phyloP scores from a whole-genome alignment of 2,888 invertebrate genomes.

The Corythucha ciliata region DNA sequence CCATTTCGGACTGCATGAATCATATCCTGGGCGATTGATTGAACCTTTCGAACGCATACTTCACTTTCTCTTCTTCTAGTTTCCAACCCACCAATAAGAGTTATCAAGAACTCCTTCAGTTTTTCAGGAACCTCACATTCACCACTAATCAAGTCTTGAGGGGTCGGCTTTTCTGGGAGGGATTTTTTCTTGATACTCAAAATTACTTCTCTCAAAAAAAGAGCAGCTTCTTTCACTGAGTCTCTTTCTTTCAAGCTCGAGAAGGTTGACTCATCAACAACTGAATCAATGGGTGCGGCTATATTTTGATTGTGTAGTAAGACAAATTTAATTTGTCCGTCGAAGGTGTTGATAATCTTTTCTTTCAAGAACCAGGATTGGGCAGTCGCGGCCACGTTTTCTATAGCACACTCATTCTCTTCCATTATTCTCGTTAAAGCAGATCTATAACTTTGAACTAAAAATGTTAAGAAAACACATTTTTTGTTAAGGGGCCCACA shows the following conservation, averaged over 20 bases:
- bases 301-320: no score
- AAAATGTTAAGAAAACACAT: no score
- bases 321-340: no score
- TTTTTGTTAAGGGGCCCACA: no score
- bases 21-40: slow-evolving; percentile 1
- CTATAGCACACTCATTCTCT: no score
- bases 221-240: not conserved
- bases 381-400: no score
- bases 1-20: not conserved
- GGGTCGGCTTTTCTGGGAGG: not conserved
- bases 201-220: not conserved
- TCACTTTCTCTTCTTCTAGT: not conserved
- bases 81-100: not conserved
- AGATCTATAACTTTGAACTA: no score
- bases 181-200: not conserved
- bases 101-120: not conserved
- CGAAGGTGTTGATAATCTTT: no score
- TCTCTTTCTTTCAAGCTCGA: not conserved
- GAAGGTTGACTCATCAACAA: no score
- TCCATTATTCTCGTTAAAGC: no score
- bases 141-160: not conserved
- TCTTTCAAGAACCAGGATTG: no score
- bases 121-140: not conserved
- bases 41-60: not conserved
- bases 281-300: no score